Base-by-base conservation (phyloP, 2,888 invertebrate genomes). In the Rhingia rostrata region DNA sequence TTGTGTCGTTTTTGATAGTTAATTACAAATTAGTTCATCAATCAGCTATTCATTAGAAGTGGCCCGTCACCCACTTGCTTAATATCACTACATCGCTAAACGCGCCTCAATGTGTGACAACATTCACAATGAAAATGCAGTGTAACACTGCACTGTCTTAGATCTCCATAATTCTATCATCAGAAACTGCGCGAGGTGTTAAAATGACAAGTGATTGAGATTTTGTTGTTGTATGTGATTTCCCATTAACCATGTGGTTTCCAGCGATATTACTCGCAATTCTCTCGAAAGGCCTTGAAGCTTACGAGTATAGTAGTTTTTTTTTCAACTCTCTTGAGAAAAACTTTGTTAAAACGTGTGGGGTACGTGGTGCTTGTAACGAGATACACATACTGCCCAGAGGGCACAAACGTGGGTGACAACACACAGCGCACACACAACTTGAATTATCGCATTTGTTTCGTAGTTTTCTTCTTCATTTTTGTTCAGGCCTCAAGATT, bases 321-420 rank as follows among this genome's bases (percentile, higher is more conserved):
- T 0, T 58, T 22, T 51, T 43, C 51, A 10, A 43, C n/a, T 33
- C 43, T 60, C 35, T 60, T 12, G n/a, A 45, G 32, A 70, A 12
- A 43, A 32, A 56, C 4, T 43, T 7, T n/a, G 41, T 12, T 7
- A 12, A 53, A 66, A 33, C 39, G 60, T 60, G 70, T 49, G 70
- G 70, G 69, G 39, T 70, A 70, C 49, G 32, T 49, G 14, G 10
- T 6, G 14, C 14, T 67, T 0, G 67, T 56, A 56, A 47, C 39
- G 12, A 37, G 58, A 49, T 69, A 69, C 39, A 22, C 30, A 63
- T 32, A 69, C 58, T 58, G 49, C 9, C 70, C 70, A 64, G 70
- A 81, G 75, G 75, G 75, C 69, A 75, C 32, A 53, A 70, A 75
- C 63, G 81, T 82, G 81, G 81, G 81, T 82, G 81, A 77, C 81